Percentiles rank a stretch among this genome's conserved stretches.
These are phyloP conservation scores for Protaetia brevitarsis DNA, from an alignment of 1,140 invertebrate species.

Conservation along the genomic window DNA sequence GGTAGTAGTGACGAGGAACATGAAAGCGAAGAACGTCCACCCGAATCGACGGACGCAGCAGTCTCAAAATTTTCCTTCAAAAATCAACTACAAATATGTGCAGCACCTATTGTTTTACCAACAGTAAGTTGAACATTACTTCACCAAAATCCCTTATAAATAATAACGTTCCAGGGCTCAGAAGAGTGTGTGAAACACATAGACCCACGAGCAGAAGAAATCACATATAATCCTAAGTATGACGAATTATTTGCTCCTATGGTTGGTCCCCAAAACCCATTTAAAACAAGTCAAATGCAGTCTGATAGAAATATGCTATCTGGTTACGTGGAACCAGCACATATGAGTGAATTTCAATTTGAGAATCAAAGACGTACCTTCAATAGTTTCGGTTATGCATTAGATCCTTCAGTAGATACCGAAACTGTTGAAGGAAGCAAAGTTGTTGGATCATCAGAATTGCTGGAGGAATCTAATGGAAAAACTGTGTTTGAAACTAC, in stretches of 20 bases:
- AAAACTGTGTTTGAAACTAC: conserved; percentile 89
- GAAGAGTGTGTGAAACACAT: conserved; percentile 60
- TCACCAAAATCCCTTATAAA: background rate
- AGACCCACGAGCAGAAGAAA: conserved; percentile 73
- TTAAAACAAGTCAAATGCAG: conserved; percentile 82
- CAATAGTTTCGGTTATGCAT: conserved; percentile 90
- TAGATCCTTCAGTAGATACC: conserved; percentile 86
- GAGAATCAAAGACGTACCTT: conserved; percentile 97
- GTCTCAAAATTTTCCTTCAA: conserved; percentile 46
- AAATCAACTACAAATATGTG: conserved; percentile 65
- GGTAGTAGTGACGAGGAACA: conserved; percentile 50
- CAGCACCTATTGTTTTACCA: conserved; percentile 76
- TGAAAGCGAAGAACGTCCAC: conserved; percentile 46
- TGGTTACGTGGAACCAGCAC: conserved; percentile 92
- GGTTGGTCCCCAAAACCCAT: conserved; percentile 88
- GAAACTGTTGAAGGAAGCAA: conserved; percentile 59
- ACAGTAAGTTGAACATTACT: conserved; percentile 55
- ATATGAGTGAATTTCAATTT: conserved; percentile 97
- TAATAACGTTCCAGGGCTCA: conserved; percentile 49
- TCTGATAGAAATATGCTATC: conserved; percentile 88
- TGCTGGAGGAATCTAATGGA: conserved; percentile 55
- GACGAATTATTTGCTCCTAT: conserved; percentile 93
- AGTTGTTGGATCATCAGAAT: conserved; percentile 65
- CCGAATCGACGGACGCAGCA: conserved; percentile 43
- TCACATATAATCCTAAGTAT: conserved; percentile 91